phyloP scores from a whole-genome alignment of 2,113 vertebrate species.

The Burhinus oedicnemus region DNA sequence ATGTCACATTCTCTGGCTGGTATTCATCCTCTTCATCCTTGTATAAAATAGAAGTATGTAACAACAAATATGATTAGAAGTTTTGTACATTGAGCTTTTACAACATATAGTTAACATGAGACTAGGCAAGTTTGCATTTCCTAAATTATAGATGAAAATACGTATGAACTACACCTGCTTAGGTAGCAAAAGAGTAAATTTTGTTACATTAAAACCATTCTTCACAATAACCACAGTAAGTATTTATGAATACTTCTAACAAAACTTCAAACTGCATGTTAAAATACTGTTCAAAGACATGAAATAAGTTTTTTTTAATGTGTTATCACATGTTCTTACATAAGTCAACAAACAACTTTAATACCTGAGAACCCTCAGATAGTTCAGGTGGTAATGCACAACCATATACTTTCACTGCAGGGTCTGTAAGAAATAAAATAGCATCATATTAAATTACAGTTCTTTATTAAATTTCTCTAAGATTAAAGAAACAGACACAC shows the following conservation, averaged over 20 bases:
- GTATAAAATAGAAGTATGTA: not conserved
- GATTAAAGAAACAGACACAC: not conserved
- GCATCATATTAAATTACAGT: not conserved
- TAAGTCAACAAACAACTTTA: not conserved
- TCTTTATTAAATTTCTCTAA: not conserved
- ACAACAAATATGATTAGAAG: not conserved
- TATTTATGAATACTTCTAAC: not conserved
- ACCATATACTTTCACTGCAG: constrained; percentile 75
- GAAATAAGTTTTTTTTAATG: not conserved
- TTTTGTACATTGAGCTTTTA: not conserved
- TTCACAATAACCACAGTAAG: not conserved
- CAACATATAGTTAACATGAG: not conserved
- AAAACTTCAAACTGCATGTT: not conserved
- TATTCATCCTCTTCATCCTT: constrained; percentile 87
- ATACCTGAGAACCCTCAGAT: constrained; percentile 88
- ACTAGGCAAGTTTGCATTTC: not conserved
- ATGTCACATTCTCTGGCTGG: constrained; percentile 88
- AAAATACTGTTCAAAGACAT: not conserved
- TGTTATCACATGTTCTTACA: not conserved
- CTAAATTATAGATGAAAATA: not conserved
- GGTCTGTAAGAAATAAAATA: constrained; percentile 62
- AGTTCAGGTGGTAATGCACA: constrained; percentile 77
- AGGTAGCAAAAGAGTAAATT: not conserved
- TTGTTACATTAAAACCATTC: not conserved
- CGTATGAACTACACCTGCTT: not conserved